Base-by-base conservation (phyloP, 2,113 vertebrate genomes). In the Chrysochloris asiatica region DNA sequence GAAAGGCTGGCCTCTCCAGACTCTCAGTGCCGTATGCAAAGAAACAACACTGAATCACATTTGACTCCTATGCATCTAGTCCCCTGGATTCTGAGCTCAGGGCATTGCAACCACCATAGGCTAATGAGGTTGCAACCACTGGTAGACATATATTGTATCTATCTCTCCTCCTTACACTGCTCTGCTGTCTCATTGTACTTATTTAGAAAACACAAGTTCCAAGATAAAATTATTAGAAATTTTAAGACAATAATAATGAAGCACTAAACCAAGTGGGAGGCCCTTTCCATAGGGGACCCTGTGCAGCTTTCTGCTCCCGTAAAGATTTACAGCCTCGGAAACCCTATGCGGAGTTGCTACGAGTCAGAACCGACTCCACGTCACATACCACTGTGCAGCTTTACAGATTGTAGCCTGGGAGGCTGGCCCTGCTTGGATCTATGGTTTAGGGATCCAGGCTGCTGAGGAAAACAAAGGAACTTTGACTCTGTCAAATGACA, bases 31-130 rank as follows among this genome's bases (percentile, higher is more conserved):
- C 72, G 69, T 22, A 45, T 17, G n/a, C 17, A 13, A 1, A 71
- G 8, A 22, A 24, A 12, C 36, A 26, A 38, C 65, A 0, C 9
- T 0, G 71, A 61, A 22, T 61, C 63, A 28, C 1, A 4, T 10
- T n/a, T 54, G 41, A 8, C 26, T 28, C 41, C 41, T 0, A 2
- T 0, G 1, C 4, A 0, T 1, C 2, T 1, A 48, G 48, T 24
- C 54, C 21, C 3, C 21, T 8, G 48, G 90, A 26, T 8, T 41
- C 21, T 47, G 0, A 2, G 59, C 13, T 3, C n/a, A 3, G 33
- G 9, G 2, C 8, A 2, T 50, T 3, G 17, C 38, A 24, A 24
- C 8, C 4, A 59, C 17, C 16, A 0, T 0, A 5, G 17, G 59
- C 1, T 6, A 38, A 9, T 0, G 16, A 2, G 43, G 47, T n/a